A percentile compares a stretch with the other conserved stretches of the same genome.
These are phyloP conservation scores for Strigamia crassipes DNA, from an alignment of 2,888 invertebrate species.

Conservation along the genomic window DNA sequence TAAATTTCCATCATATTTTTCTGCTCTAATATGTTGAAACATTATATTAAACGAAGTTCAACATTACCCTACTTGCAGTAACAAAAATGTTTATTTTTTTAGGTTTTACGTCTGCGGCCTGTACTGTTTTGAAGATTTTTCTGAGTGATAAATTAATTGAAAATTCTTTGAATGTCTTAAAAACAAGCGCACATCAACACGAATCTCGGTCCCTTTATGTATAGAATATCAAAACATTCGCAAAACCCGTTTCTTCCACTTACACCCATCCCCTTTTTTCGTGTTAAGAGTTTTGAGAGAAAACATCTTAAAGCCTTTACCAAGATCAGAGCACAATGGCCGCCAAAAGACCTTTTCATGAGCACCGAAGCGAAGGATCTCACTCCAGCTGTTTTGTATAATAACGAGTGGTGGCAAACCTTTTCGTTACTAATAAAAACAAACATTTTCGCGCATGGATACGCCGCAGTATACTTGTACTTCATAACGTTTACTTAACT, in stretches of 20 bases:
- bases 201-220: neutral
- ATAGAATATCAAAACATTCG: neutral
- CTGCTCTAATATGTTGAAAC: neutral
- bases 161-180: slow-evolving; percentile 1
- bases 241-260: slow-evolving; percentile 1
- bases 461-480: neutral
- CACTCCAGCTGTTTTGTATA: slow-evolving; percentile 42
- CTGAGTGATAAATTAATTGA: slow-evolving; percentile 2
- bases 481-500: neutral
- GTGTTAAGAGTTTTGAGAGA: slow-evolving; percentile 19
- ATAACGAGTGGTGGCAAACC: slow-evolving; percentile 32
- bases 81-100: neutral
- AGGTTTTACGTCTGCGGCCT: neutral
- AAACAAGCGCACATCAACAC: slow-evolving; percentile 1
- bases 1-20: neutral
- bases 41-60: neutral
- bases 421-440: slow-evolving; percentile 18
- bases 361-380: slow-evolving; percentile 19
- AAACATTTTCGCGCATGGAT: slow-evolving; percentile 17
- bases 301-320: slow-evolving; percentile 13
- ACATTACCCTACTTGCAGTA: neutral
- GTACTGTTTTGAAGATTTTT: neutral
- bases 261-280: neutral
- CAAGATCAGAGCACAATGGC: slow-evolving; percentile 37
- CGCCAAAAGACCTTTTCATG: slow-evolving; percentile 42